Evolutionary conservation across 2,888 invertebrate species (phyloP), one percentile per base, ranked within the genome.

Genomic region (Rhingia campestris): DNA sequence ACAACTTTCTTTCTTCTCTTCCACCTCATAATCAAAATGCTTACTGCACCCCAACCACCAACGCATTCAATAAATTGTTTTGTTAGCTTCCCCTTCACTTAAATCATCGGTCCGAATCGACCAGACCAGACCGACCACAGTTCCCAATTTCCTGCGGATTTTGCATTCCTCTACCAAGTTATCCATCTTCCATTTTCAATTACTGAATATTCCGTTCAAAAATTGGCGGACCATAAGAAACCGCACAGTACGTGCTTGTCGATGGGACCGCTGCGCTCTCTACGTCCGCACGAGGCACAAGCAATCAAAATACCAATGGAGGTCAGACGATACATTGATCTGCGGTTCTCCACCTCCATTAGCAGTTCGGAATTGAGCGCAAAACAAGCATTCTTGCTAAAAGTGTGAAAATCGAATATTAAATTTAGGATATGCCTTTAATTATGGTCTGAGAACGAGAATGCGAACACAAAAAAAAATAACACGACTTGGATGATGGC

Each of bases 341-440:
- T 14, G 47, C 2, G n/a, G 51, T 51, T 22, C 64, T n/a, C 49
- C 37, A 45, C 30, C 43, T 4, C 9, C 47, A 22, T 14, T 10
- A 10, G 2, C 14, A 14, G 35, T 56, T 30, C 43, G 58, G 64
- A 77, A 47, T 43, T 64, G 14, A 32, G 2, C 6, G 3, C 9
- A 54, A 54, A 58, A 9, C 39, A 39, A 64, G 43, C 33, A 43
- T 32, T 54, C 39, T 49, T 41, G 43, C 14, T 22, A 49, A 66
- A 81, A 77, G 81, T 81, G 81, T 72, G 77, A 77, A 81, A 76
- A 77, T 72, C 77, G 77, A 81, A 81, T 66, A 81, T 67, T 81
- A 72, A 81, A 77, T 72, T 81, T 72, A 37, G 77, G 51, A 72
- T 72, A 53, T 59, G 66, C 10, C 49, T 43, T 35, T 49, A 75